These are phyloP conservation scores for Muscicapa adusta DNA, from an alignment of 2,113 vertebrate species.

Conservation along the genomic window DNA sequence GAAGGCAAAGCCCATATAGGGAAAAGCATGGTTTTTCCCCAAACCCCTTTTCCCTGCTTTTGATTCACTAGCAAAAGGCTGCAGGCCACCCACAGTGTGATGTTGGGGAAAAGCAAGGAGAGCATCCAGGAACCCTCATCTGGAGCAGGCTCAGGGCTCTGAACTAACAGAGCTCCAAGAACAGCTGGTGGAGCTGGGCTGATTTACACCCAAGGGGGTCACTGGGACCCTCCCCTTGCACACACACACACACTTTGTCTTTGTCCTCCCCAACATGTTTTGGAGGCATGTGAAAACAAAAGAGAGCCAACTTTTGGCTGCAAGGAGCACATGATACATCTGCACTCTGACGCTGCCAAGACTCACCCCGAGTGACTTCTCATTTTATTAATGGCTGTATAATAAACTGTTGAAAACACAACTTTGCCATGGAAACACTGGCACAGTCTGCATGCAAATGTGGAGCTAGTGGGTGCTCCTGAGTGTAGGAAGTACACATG, in stretches of 20 bases:
- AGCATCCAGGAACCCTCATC: slow-evolving; percentile 14
- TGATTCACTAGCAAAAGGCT: background rate
- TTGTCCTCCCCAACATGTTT: background rate
- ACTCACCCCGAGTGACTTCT: background rate
- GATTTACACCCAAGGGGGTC: background rate
- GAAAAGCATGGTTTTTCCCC: background rate
- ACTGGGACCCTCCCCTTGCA: background rate
- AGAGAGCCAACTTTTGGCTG: slow-evolving; percentile 18
- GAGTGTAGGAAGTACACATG: background rate
- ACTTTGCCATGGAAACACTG: slow-evolving; percentile 31
- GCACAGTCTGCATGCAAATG: background rate
- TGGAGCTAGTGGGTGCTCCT: background rate
- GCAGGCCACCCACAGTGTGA: background rate
- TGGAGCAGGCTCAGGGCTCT: background rate
- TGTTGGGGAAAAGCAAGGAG: background rate
- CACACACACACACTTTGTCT: background rate
- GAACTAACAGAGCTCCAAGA: background rate
- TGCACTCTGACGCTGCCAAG: slow-evolving; percentile 30
- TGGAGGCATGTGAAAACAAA: background rate
- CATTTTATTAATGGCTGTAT: slow-evolving; percentile 22
- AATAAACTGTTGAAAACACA: slow-evolving; percentile 22
- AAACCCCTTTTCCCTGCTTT: background rate
- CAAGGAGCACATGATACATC: slow-evolving; percentile 16
- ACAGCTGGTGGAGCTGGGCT: background rate
- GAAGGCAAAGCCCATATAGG: background rate